phyloP scores from a whole-genome alignment of 2,113 vertebrate genomes.

The Herpailurus yagouaroundi region DNA sequence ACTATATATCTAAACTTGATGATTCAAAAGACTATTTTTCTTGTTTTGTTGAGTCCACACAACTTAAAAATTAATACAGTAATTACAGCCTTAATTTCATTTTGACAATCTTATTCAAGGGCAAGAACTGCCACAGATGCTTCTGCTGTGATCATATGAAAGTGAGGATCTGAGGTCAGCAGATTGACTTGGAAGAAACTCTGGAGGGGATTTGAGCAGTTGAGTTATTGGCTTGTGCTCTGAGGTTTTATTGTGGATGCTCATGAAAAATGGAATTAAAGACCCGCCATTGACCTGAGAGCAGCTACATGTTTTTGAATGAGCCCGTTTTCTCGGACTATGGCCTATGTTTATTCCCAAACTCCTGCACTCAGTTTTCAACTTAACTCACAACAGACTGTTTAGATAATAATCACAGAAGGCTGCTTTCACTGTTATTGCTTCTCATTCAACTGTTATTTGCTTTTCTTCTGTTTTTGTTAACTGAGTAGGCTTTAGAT shows the following conservation, averaged over 20 bases:
- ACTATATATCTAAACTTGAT: neutral
- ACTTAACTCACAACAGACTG: neutral
- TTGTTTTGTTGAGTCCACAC: neutral
- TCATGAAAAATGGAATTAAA: conserved; percentile 65
- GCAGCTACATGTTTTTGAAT: conserved; percentile 43
- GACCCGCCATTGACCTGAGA: neutral
- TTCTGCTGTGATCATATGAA: conserved; percentile 15
- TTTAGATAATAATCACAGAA: neutral
- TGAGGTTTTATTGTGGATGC: conserved; percentile 24
- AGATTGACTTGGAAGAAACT: neutral
- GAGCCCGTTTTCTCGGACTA: neutral
- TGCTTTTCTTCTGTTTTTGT: neutral
- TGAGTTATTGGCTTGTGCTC: conserved; percentile 59
- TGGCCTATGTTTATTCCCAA: neutral
- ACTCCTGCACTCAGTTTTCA: conserved; percentile 24
- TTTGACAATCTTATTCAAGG: neutral
- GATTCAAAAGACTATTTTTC: neutral
- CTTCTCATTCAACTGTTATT: neutral
- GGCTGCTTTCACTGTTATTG: neutral
- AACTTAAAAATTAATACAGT: neutral
- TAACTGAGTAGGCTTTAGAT: neutral
- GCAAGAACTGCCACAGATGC: neutral
- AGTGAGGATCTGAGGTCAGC: conserved; percentile 47
- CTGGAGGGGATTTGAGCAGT: neutral
- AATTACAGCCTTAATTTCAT: neutral